Conservation (phyloP, 1,140 invertebrate genomes). For the Eriocheir sinensis region DNA sequence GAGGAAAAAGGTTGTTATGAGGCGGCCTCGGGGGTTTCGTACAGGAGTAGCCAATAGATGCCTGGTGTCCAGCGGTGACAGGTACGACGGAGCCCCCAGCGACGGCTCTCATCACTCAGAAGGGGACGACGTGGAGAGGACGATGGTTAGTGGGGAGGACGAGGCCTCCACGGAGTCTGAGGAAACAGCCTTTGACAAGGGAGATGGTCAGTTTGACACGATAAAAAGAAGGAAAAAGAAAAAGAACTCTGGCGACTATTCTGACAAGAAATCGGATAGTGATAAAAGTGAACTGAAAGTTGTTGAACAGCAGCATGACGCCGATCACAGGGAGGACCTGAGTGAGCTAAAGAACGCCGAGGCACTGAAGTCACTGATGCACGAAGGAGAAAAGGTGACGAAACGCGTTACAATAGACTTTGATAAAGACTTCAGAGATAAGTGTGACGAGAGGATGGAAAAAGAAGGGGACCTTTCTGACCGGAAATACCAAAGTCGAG, state of each 20-base stretch:
- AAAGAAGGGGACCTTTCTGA: slow-evolving; percentile 75
- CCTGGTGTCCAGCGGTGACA: slow-evolving; percentile 57
- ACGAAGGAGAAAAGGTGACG: slow-evolving; percentile 61
- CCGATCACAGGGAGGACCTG: slow-evolving; percentile 76
- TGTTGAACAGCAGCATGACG: slow-evolving; percentile 64
- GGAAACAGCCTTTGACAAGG: slow-evolving; percentile 84
- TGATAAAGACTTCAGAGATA: slow-evolving; percentile 65
- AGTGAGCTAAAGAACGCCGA: slow-evolving; percentile 66
- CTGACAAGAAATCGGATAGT: slow-evolving; percentile 78
- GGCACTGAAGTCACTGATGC: slow-evolving; percentile 69
- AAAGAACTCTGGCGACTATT: slow-evolving; percentile 73
- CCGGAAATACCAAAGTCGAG: slow-evolving; percentile 87
- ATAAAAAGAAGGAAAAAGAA: slow-evolving; percentile 91
- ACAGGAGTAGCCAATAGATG: slow-evolving; percentile 67
- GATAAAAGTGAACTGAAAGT: slow-evolving; percentile 77
- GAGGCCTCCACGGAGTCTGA: slow-evolving; percentile 88
- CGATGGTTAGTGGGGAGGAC: slow-evolving; percentile 85
- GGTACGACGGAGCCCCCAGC: slow-evolving; percentile 71
- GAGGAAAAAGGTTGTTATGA: slow-evolving; percentile 86
- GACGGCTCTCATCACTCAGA: slow-evolving; percentile 78
- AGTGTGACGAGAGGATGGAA: slow-evolving; percentile 64
- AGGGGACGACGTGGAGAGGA: slow-evolving; percentile 72
- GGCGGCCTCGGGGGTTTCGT: slow-evolving; percentile 87
- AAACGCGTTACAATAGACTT: slow-evolving; percentile 75
- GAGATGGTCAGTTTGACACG: slow-evolving; percentile 90